These are phyloP conservation scores for Onychomys arenicola DNA, from an alignment of 2,797 vertebrate species.

Conservation along the genomic window DNA sequence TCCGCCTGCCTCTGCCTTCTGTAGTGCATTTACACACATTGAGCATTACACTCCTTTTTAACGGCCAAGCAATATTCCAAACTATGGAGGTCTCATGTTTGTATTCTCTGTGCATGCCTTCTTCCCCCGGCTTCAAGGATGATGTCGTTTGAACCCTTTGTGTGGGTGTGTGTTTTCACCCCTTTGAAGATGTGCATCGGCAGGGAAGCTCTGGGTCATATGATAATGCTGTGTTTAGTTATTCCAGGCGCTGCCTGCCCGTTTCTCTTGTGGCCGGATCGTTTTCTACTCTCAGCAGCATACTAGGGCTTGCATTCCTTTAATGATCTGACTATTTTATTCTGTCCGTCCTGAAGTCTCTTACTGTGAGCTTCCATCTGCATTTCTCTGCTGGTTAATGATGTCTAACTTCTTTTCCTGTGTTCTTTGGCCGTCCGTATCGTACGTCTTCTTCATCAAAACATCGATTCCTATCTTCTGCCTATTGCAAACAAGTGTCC, in stretches of 20 bases:
- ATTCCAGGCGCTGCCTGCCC: background rate
- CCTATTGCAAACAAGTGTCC: background rate
- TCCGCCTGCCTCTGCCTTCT: too few relatives aligned
- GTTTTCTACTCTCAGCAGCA: background rate
- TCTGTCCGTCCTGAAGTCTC: background rate
- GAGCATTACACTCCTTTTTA: background rate
- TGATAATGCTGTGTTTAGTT: background rate
- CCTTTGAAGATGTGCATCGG: background rate
- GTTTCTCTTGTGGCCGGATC: background rate
- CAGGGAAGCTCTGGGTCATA: background rate
- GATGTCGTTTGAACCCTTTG: background rate
- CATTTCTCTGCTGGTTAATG: background rate
- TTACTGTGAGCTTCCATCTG: background rate
- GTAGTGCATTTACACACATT: background rate
- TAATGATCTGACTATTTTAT: background rate
- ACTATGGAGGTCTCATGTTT: too few relatives aligned
- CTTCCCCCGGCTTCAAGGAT: background rate
- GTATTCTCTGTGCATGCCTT: background rate
- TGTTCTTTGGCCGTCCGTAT: background rate
- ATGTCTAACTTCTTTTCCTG: background rate
- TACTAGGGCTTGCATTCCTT: background rate
- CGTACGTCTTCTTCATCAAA: background rate
- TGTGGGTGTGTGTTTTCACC: background rate
- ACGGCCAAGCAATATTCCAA: background rate
- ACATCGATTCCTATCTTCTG: background rate